Evolutionary conservation across 2,113 vertebrate genomes (phyloP).

Genomic region (Microcebus ravelobensis): DNA sequence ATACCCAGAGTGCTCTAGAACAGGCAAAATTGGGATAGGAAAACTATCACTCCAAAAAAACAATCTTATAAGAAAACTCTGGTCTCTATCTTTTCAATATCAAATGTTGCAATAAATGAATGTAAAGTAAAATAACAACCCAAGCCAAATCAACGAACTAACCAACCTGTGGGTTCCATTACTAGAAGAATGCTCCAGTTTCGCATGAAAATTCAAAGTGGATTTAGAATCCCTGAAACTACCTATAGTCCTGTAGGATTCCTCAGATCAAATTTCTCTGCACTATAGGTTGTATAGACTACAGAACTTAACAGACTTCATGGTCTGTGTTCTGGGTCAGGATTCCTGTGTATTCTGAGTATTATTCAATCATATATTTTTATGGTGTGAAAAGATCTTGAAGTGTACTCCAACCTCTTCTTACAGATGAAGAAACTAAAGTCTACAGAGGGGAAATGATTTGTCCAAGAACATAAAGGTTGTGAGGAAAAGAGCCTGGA

Average conservation of each 20-base stretch:
- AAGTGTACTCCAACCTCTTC: not conserved
- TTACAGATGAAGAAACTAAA: slow-evolving; percentile 6
- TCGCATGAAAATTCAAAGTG: not conserved
- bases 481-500: not conserved
- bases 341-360: not conserved
- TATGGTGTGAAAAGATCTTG: not conserved
- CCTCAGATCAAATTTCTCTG: not conserved
- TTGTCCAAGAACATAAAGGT: not conserved
- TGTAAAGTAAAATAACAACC: not conserved
- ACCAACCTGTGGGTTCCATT: not conserved
- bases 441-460: not conserved
- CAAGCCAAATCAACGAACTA: not conserved
- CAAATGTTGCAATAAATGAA: not conserved
- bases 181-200: not conserved
- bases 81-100: not conserved
- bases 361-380: not conserved
- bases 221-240: not conserved
- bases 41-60: not conserved
- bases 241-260: not conserved
- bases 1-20: not conserved
- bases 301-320: not conserved
- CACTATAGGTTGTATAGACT: not conserved
- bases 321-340: not conserved
- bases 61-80: not conserved
- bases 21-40: not conserved